phyloP scores from a whole-genome alignment of 2,797 vertebrate genomes.

The Oreochromis mossambicus region DNA sequence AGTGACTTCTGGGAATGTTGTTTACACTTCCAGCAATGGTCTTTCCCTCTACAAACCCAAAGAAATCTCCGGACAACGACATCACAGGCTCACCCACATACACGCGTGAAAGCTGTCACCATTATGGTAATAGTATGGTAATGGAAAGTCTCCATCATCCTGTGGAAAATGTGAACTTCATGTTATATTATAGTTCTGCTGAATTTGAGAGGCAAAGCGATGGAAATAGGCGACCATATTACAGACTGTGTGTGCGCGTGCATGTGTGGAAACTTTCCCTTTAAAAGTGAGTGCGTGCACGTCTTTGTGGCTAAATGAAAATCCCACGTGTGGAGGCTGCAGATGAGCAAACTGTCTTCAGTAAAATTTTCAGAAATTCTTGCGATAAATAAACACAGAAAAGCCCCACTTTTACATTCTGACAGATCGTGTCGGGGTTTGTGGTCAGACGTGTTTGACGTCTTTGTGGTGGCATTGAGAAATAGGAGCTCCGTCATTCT shows the following conservation, averaged over 20 bases:
- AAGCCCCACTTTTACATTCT: not conserved
- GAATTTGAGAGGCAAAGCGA: slow-evolving; percentile 37
- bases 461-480: slow-evolving; percentile 1
- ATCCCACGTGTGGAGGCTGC: not conserved
- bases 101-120: not conserved
- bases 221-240: slow-evolving; percentile 28
- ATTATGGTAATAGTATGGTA: slow-evolving; percentile 20
- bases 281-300: not conserved
- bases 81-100: not conserved
- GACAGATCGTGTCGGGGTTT: not conserved
- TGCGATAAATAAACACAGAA: not conserved
- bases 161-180: slow-evolving; percentile 55
- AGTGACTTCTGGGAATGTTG: slow-evolving; percentile 58
- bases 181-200: slow-evolving; percentile 44
- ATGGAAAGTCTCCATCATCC: slow-evolving; percentile 56
- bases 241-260: not conserved
- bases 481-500: not conserved
- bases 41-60: slow-evolving; percentile 24
- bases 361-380: not conserved
- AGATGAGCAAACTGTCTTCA: not conserved
- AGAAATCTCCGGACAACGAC: slow-evolving; percentile 20
- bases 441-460: not conserved
- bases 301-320: not conserved
- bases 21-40: slow-evolving; percentile 30
- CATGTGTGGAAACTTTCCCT: not conserved